Evolutionary conservation across 2,113 vertebrate genomes (phyloP).

Genomic region (Lutjanus erythropterus): DNA sequence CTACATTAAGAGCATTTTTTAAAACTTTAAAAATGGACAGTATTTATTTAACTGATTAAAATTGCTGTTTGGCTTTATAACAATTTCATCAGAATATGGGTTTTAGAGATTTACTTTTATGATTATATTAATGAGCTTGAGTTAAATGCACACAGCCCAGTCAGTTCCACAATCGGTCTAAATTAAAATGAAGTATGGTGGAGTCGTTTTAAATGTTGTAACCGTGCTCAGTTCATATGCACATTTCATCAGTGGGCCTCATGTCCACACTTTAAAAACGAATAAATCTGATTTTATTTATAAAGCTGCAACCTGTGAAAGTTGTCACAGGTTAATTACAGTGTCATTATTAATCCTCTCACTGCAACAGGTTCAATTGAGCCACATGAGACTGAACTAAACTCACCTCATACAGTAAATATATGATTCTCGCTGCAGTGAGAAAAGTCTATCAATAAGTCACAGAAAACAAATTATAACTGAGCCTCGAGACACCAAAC

Average conservation of each 20-base stretch:
- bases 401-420: constrained; percentile 43
- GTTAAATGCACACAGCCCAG: constrained; percentile 35
- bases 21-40: background rate
- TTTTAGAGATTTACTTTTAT: constrained; percentile 9
- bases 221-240: background rate
- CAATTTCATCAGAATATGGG: constrained; percentile 10
- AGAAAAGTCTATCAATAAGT: constrained; percentile 40
- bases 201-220: constrained; percentile 28
- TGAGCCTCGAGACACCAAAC: constrained; percentile 27
- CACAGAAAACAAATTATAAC: constrained; percentile 34
- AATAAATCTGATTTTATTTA: constrained; percentile 40
- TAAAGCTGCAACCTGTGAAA: constrained; percentile 53
- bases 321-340: constrained; percentile 70
- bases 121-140: background rate
- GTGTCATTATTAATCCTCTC: constrained; percentile 62
- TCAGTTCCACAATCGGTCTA: constrained; percentile 10
- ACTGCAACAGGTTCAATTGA: constrained; percentile 72
- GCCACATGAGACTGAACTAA: constrained; percentile 38
- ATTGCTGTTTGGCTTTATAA: background rate
- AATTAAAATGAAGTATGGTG: constrained; percentile 41
- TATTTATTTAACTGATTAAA: constrained; percentile 25
- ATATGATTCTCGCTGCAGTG: constrained; percentile 13
- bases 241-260: constrained; percentile 27
- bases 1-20: background rate
- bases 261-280: constrained; percentile 19